phyloP scores from a whole-genome alignment of 2,797 vertebrate species.

The Neomorphus geoffroyi region DNA sequence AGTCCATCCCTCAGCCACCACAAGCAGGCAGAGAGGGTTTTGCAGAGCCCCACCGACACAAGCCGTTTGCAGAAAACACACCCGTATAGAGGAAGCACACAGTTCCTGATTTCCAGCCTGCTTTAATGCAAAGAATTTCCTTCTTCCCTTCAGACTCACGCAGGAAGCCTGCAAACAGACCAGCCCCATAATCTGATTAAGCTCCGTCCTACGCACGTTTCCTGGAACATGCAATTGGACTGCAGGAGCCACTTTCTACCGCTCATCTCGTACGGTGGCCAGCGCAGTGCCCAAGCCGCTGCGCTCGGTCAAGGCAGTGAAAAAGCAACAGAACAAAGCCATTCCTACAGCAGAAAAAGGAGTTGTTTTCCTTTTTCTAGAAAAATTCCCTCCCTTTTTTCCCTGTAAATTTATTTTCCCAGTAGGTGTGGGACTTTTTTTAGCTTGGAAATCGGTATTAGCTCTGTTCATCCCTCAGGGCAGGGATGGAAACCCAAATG shows the following conservation, averaged over 20 bases:
- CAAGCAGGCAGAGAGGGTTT: neutral
- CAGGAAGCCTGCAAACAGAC: slow-evolving; percentile 42
- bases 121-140: slow-evolving; percentile 18
- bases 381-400: too few relatives aligned
- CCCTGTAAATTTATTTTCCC: too few relatives aligned
- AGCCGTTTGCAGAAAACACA: neutral
- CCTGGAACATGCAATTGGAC: neutral
- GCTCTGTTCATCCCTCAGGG: neutral
- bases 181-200: neutral
- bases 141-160: slow-evolving; percentile 1
- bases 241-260: neutral
- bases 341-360: neutral
- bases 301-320: neutral
- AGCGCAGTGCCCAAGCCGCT: neutral
- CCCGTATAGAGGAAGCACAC: neutral
- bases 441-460: neutral
- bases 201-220: neutral
- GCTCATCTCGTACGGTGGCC: neutral
- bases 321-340: neutral
- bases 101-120: slow-evolving; percentile 30
- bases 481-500: neutral
- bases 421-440: neutral
- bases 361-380: too few relatives aligned
- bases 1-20: rapidly evolving
- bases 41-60: neutral